A percentile compares a stretch with the other conserved stretches of the same genome.
phyloP scores from a whole-genome alignment of 2,797 vertebrate genomes.

The Scolopax rusticola region DNA sequence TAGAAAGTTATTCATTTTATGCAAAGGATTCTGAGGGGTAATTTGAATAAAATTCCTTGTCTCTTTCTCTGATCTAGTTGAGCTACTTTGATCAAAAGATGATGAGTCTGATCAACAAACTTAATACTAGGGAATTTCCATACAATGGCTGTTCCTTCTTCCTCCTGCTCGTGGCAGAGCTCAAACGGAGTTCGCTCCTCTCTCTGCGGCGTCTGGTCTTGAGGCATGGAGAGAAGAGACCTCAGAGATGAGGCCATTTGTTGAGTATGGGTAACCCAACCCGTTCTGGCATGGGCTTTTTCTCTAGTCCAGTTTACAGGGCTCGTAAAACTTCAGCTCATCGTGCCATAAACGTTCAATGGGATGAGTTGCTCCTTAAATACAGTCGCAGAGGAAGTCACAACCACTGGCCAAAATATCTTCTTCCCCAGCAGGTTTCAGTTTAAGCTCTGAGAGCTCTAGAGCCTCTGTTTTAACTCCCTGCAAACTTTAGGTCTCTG shows the following conservation, averaged over 20 bases:
- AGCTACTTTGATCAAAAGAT: slow-evolving; percentile 43
- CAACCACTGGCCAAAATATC: slow-evolving; percentile 44
- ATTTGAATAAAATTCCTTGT: slow-evolving; percentile 58
- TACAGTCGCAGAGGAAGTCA: neutral
- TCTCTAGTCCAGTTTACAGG: slow-evolving; percentile 49
- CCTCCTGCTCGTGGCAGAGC: neutral
- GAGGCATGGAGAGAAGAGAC: neutral
- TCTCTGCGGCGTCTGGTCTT: neutral
- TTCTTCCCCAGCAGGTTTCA: slow-evolving; percentile 14
- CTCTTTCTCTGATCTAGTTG: slow-evolving; percentile 34
- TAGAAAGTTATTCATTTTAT: slow-evolving; percentile 66
- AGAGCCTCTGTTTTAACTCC: slow-evolving; percentile 67
- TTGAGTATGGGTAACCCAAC: neutral
- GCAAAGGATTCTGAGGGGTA: slow-evolving; percentile 32
- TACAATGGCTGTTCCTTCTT: neutral
- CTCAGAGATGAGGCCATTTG: neutral
- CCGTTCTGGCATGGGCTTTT: neutral
- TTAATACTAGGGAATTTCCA: neutral
- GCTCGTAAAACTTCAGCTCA: neutral
- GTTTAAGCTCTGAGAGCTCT: slow-evolving; percentile 4
- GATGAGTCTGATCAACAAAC: slow-evolving; percentile 35
- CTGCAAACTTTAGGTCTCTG: slow-evolving; percentile 58
- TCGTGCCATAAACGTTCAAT: slow-evolving; percentile 54
- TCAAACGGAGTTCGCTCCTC: neutral
- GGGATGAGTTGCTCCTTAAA: slow-evolving; percentile 34